phyloP scores from a whole-genome alignment of 2,797 vertebrate species.

The Coilia nasus region DNA sequence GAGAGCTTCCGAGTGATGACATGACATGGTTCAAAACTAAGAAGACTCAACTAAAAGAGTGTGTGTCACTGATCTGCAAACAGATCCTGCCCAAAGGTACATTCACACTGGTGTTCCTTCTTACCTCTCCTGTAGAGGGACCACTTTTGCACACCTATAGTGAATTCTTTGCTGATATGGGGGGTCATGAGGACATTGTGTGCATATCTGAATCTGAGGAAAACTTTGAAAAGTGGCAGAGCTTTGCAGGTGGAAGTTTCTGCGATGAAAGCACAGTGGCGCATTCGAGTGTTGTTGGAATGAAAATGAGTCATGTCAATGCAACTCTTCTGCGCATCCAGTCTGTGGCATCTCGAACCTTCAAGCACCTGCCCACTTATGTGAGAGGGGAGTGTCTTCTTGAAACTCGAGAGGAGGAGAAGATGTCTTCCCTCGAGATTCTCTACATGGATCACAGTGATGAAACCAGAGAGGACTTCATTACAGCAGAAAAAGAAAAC shows the following conservation, averaged over 20 bases:
- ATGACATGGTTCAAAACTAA: conserved; percentile 80
- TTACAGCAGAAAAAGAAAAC: conserved; percentile 64
- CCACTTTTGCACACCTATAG: conserved; percentile 79
- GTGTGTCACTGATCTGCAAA: conserved; percentile 79
- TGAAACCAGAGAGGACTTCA: conserved; percentile 64
- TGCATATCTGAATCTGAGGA: conserved; percentile 78
- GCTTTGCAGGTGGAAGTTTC: conserved; percentile 69
- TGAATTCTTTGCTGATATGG: conserved; percentile 83
- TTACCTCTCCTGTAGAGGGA: conserved; percentile 77
- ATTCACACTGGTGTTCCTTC: conserved; percentile 80
- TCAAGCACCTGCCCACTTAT: conserved; percentile 73
- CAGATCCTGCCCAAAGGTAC: conserved; percentile 76
- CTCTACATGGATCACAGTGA: conserved; percentile 76
- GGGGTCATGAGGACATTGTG: conserved; percentile 78
- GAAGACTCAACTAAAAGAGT: conserved; percentile 76
- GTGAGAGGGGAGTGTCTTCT: conserved; percentile 70
- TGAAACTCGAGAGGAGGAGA: conserved; percentile 72
- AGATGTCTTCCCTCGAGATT: conserved; percentile 79
- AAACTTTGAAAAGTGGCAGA: conserved; percentile 76
- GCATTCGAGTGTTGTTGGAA: conserved; percentile 75
- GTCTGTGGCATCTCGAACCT: conserved; percentile 52
- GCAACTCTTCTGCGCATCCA: conserved; percentile 75
- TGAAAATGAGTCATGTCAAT: conserved; percentile 82
- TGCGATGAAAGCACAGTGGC: conserved; percentile 70
- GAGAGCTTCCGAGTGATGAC: conserved; percentile 77